Evolutionary conservation across 2,888 invertebrate species (phyloP), one percentile per base, ranked within the genome.

Genomic region (Abrostola triplasia): DNA sequence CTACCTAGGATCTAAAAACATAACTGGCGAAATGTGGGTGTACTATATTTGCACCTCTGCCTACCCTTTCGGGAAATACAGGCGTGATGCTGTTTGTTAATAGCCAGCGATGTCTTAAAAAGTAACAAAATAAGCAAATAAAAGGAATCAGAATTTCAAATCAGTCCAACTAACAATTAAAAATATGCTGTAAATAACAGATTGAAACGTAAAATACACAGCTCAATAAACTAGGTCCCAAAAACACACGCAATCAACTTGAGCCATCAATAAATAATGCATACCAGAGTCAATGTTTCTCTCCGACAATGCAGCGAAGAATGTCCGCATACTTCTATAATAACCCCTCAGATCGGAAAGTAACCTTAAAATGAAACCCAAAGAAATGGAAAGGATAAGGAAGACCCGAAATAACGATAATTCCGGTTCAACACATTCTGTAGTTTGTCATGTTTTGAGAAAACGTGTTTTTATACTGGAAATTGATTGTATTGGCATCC

Each of bases 291-390:
- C 59, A 56, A 49, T 60, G 51, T 65, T 76, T 75, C 59, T 55
- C 68, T 63, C 12, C 24, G 41, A 64, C 60, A 63, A 52, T 64
- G 64, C 41, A 44, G 38, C 53, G n/a, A 53, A 65, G 65, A 67
- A 73, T 64, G 58, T 51, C 49, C 44, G 63, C 79, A 65, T 73
- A 53, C 63, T 61, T 60, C 11, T 0, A 41, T 71, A 71, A 68
- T 68, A 58, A 47, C 59, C 47, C 63, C 59, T 51, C 47, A 9
- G 57, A 40, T 47, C 64, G 62, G 73, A 76, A 76, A 73, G 79
- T 76, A 53, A 65, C 61, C 53, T 64, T 35, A 53, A 54, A 68
- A 61, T 59, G 37, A 67, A 44, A 55, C 50, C 4, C 0, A 47
- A 47, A 9, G 12, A 69, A 56, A 12, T 36, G 53, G 49, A 64